Conservation (phyloP, 2,797 vertebrate genomes). For the Perodicticus potto region DNA sequence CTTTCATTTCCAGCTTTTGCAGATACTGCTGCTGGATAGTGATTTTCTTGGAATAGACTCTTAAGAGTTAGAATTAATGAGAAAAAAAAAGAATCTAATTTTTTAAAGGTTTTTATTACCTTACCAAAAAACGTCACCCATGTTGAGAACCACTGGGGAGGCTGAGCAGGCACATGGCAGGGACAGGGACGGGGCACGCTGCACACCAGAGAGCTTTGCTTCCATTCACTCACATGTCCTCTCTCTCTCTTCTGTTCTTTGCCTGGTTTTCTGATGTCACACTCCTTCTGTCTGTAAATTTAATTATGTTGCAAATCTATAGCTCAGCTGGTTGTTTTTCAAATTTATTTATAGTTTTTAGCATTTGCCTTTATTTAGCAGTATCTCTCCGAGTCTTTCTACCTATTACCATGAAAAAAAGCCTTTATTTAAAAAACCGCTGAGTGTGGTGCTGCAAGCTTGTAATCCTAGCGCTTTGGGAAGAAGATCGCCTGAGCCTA, state of each 20-base stretch:
- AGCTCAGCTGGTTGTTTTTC: not conserved
- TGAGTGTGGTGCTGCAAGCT: no score
- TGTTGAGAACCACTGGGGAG: not conserved
- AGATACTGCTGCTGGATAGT: not conserved
- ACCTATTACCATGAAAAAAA: not conserved
- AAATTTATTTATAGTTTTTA: not conserved
- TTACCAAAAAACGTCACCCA: not conserved
- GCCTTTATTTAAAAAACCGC: not conserved
- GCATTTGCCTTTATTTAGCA: not conserved
- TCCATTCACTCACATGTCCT: no score
- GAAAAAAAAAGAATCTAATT: not conserved
- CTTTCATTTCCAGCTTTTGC: not conserved
- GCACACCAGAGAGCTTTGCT: not conserved
- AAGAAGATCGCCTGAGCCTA: no score
- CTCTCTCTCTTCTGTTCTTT: not conserved
- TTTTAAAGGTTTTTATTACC: not conserved
- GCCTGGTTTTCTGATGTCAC: not conserved
- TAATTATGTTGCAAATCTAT: not conserved
- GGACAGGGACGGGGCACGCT: accelerated
- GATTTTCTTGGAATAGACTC: not conserved
- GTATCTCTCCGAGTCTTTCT: not conserved
- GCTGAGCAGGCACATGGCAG: accelerated
- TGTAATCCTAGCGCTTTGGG: no score
- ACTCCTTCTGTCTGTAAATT: not conserved
- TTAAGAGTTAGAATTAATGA: not conserved